Evolutionary conservation across 2,113 vertebrate species (phyloP), one percentile per base, ranked within the genome.

Genomic region (Embiotoca jacksoni): DNA sequence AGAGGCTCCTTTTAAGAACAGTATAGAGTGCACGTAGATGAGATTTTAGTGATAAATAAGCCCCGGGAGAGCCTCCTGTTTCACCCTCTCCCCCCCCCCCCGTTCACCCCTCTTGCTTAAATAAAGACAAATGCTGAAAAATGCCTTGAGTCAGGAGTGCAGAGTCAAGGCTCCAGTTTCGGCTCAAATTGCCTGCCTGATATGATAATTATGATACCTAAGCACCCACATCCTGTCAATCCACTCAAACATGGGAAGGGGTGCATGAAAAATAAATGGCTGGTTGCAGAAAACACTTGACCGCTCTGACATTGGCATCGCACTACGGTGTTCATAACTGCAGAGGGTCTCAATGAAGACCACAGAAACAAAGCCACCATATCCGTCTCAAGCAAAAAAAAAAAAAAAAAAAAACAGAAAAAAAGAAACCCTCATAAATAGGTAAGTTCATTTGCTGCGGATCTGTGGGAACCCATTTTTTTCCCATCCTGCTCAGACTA

Each of bases 191-290:
- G 67, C 90, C 56, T 35, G 54, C 68, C 90, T 82, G 91, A 93
- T 92, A 91, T 92, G 88, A 95, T 91, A 94, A 93, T 89, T 93
- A 92, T 92, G 90, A 93, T 89, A 92, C 85, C 88, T 71, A 88
- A 92, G 89, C 87, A 78, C 47, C 87, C 85, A 77, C 83, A 88
- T 86, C 86, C 84, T 89, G 87, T 88, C 89, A 89, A 62, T 85
- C 84, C 86, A 72, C 81, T 82, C 83, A 76, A 82, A 87, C 73
- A 69, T 37, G 64, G 80, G 81, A 82, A 88, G 76, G 84, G 78
- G 81, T 70, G 89, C 87, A 89, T 90, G 84, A 92, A 92, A 90
- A 88, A 92, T 88, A 80, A 88, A 91, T 84, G 87, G 64, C 85
- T 83, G 87, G 60, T 71, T 70, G 75, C 13, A 6, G 72, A 41